These are phyloP conservation scores for Peromyscus nudipes DNA, from an alignment of 2,797 vertebrate genomes.

Conservation along the genomic window DNA sequence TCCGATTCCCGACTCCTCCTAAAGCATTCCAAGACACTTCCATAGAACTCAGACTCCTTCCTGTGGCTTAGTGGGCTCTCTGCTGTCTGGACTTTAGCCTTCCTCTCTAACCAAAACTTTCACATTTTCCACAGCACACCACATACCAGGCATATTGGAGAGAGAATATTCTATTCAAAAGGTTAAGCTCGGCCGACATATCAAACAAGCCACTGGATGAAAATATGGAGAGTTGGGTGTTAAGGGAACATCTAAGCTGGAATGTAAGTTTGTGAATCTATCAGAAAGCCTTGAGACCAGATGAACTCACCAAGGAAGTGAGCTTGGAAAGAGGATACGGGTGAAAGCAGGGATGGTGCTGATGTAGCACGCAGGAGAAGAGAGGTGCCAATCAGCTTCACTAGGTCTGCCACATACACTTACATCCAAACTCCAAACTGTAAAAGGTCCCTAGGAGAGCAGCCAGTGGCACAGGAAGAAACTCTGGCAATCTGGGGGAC, in stretches of 20 bases:
- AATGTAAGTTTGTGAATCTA: not conserved
- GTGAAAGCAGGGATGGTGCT: not conserved
- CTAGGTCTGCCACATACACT: not conserved
- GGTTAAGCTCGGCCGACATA: constrained; percentile 32
- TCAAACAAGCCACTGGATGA: not conserved
- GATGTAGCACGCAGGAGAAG: not conserved
- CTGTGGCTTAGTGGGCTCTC: not conserved
- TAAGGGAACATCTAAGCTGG: not conserved
- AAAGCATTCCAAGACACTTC: not conserved
- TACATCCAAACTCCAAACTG: no score
- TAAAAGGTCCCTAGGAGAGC: not conserved
- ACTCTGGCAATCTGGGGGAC: not conserved
- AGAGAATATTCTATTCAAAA: not conserved
- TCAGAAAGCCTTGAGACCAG: not conserved
- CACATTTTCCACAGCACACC: not conserved
- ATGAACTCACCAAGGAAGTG: not conserved
- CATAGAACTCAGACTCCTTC: not conserved
- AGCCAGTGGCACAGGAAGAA: not conserved
- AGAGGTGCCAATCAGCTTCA: not conserved
- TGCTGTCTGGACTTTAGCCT: not conserved
- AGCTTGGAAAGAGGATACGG: not conserved
- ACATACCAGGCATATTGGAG: not conserved
- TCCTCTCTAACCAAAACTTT: not conserved
- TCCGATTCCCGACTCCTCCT: not conserved
- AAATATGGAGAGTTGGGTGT: not conserved